Conservation (phyloP, 2,888 invertebrate genomes). For the Bimastos eiseni region DNA sequence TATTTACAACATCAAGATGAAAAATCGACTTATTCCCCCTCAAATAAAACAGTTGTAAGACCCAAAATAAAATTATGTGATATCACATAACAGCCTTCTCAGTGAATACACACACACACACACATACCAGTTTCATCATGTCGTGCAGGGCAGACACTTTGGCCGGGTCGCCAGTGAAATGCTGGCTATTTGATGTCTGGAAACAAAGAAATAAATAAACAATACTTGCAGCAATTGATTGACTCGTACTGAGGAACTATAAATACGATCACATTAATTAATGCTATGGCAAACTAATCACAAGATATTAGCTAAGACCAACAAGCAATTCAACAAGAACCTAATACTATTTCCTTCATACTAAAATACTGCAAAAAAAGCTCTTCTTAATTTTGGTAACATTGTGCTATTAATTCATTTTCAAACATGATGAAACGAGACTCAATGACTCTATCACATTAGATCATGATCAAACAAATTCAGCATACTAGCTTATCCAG, state of each 20-base stretch:
- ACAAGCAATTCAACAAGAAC: not conserved
- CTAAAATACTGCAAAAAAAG: not conserved
- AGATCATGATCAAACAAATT: too few species aligned
- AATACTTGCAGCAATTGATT: not conserved
- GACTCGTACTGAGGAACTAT: not conserved
- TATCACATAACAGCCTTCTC: not conserved
- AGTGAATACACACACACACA: conserved; percentile 48
- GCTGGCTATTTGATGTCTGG: conserved; percentile 61
- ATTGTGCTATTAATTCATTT: too few species aligned
- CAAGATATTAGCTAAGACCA: not conserved
- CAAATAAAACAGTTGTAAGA: too few species aligned
- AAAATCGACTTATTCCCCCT: too few species aligned
- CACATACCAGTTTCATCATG: conserved; percentile 63
- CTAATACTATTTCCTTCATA: not conserved
- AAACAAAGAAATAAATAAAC: not conserved
- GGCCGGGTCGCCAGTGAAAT: conserved; percentile 58
- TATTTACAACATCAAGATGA: not conserved
- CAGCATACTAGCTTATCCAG: too few species aligned
- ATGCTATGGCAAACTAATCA: not conserved
- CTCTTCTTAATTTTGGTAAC: too few species aligned
- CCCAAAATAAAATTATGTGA: not conserved
- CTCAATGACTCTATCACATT: too few species aligned
- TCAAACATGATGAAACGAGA: too few species aligned
- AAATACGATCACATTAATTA: not conserved
- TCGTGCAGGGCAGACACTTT: conserved; percentile 62